Evolutionary conservation across 2,888 invertebrate genomes (phyloP).

Genomic region (Trachelus tabidus): DNA sequence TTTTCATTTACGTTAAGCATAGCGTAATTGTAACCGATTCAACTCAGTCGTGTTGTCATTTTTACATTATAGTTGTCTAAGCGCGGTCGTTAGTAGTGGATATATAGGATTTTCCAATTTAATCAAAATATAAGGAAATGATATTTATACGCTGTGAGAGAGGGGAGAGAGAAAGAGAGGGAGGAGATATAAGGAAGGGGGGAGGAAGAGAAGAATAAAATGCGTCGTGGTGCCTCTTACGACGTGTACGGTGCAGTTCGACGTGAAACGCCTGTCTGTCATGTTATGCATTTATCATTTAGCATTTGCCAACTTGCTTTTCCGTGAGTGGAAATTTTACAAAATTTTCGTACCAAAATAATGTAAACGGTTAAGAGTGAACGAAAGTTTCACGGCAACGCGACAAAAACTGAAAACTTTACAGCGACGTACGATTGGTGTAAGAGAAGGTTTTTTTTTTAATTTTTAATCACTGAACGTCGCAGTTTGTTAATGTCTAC

Average conservation of each 20-base stretch:
- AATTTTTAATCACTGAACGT: background rate
- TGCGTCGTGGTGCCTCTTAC: background rate
- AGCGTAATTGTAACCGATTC: constrained; percentile 23
- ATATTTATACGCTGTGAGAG: constrained; percentile 19
- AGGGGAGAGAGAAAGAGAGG: background rate
- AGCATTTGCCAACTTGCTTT: constrained; percentile 11
- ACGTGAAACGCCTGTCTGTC: constrained; percentile 7
- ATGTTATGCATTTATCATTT: constrained; percentile 40
- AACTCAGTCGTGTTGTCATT: constrained; percentile 41
- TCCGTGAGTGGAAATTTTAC: background rate
- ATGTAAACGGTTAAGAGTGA: background rate
- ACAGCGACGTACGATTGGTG: background rate
- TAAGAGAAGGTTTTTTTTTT: background rate
- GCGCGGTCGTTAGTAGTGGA: constrained; percentile 33
- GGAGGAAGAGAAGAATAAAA: constrained; percentile 12
- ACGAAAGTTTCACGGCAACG: background rate
- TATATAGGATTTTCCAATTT: constrained; percentile 55
- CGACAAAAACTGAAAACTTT: background rate
- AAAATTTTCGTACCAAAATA: background rate
- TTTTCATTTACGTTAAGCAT: constrained; percentile 33
- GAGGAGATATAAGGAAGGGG: constrained; percentile 5
- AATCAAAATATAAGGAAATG: constrained; percentile 40
- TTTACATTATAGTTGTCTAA: constrained; percentile 43
- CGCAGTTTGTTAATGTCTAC: background rate
- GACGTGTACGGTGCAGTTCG: background rate